Base-by-base conservation (phyloP, 2,888 invertebrate species). In the Strigamia maritima region DNA sequence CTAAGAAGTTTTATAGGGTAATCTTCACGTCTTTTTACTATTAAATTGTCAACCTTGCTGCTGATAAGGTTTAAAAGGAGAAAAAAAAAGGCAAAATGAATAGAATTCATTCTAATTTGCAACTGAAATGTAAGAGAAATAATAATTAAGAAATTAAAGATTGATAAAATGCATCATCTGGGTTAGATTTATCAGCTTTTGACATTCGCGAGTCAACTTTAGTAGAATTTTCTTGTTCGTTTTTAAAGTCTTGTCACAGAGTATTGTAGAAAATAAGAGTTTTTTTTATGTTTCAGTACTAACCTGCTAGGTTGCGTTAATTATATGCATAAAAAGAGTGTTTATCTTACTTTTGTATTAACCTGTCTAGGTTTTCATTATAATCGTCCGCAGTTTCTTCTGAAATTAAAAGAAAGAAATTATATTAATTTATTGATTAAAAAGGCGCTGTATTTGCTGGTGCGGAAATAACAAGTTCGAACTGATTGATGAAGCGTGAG, bases 311-410 rank as follows among this genome's bases (percentile, higher is more conserved):
- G 35, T 6, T 6, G 35, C 2, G 6, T 35, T 6, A 35, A 35
- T 35, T 10, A 35, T 35, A 8, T 35, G 35, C 35, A 35, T 12
- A 16, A 70, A 14, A 70, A 4, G 26, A 74, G n/a, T 26, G n/a
- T n/a, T 26, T 26, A 44, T 49, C 76, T 79, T 79, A 79, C 79
- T 79, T 79, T 76, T 79, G 75, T 79, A 79, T 60, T 79, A 79
- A 75, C 60, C 79, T 76, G 16, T 79, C 79, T 38, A 79, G 60
- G 40, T 79, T 79, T 24, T 79, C 79, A 65, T 79, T 76, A 31
- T 79, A 79, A 35, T 79, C 79, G 28, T 79, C 79, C 28, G 10
- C 24, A 22, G 31, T 76, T 38, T 76, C 76, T 31, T 76, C 76
- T 74, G 74, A 74, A 74, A 74, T 54, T 14, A 19, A 54, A 19